Base-by-base conservation (phyloP, 2,888 invertebrate species). In the Brenthis ino region DNA sequence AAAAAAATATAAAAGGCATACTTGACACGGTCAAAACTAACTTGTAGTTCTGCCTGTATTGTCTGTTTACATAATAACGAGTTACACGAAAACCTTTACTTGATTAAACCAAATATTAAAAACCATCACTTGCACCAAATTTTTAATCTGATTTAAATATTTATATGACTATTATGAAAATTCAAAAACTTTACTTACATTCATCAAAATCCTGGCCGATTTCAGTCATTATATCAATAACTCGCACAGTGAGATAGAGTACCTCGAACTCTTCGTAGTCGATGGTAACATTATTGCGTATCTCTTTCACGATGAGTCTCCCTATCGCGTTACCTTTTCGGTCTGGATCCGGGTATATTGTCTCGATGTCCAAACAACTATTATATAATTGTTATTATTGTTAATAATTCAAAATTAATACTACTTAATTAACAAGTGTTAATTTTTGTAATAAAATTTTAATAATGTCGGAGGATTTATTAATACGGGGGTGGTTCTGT, bases 231-330 rank as follows among this genome's bases (percentile, higher is more conserved):
- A 75, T 75, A 74, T 95, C 95, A 0, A 82, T 84, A 2, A 94
- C 94, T 48, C 87, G 80, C 53, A 95, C 83, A 0, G 85, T 86
- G 57, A 95, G 85, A 80, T 94, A 94, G 28, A 95, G 83, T 16
- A 94, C 89, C 74, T 95, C 95, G 74, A 94, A 95, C 80, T 87
- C 86, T 79, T 95, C 95, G 77, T 90, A 95, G 83, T 95, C 94
- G 47, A 95, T 92, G 68, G 93, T 93, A 53, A 92, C 84, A 47
- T 79, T 81, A 3, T 77, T 53, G 6, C 87, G 73, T 68, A 93
- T 87, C 78, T 91, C 87, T 37, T 79, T 81, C 3, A 90, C 93
- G 1, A 85, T 72, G 3, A 94, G 72, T 2, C 76, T 80, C 0
- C 93, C 94, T 1, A 76, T 77, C 0, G 91, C 94, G 0, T 77